These are phyloP conservation scores for Galerucella calmariensis DNA, from an alignment of 2,888 invertebrate genomes.

Conservation along the genomic window DNA sequence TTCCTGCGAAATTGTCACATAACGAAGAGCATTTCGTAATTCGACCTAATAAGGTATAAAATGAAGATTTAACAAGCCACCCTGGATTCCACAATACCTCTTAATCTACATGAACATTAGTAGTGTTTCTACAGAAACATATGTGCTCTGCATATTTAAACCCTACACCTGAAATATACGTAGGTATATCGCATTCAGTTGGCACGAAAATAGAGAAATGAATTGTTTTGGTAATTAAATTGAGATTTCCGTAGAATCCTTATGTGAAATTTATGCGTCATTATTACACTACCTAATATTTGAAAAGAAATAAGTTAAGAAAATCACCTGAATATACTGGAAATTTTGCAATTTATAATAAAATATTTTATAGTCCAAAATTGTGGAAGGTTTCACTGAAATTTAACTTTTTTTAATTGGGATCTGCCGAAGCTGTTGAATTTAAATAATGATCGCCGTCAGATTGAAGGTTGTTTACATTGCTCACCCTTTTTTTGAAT, in stretches of 20 bases:
- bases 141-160: slow-evolving; percentile 34
- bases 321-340: too few relatives aligned
- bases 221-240: slow-evolving; percentile 34
- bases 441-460: too few relatives aligned
- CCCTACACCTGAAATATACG: slow-evolving; percentile 11
- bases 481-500: too few relatives aligned
- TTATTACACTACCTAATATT: slow-evolving; percentile 11
- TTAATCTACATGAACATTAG: slow-evolving; percentile 52
- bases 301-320: too few relatives aligned
- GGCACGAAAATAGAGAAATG: slow-evolving; percentile 15
- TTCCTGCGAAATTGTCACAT: slow-evolving; percentile 14
- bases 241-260: slow-evolving; percentile 23
- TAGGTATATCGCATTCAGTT: neutral
- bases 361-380: too few relatives aligned
- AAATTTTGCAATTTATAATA: too few relatives aligned
- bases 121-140: slow-evolving; percentile 42
- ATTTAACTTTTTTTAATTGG: too few relatives aligned
- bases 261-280: slow-evolving; percentile 19
- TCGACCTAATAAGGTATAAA: slow-evolving; percentile 47
- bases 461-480: too few relatives aligned
- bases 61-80: slow-evolving; percentile 51
- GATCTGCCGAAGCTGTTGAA: too few relatives aligned
- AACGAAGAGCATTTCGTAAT: slow-evolving; percentile 41
- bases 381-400: too few relatives aligned
- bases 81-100: slow-evolving; percentile 47